These are phyloP conservation scores for Anas flavirostris DNA, from an alignment of 2,797 vertebrate species.

Conservation along the genomic window DNA sequence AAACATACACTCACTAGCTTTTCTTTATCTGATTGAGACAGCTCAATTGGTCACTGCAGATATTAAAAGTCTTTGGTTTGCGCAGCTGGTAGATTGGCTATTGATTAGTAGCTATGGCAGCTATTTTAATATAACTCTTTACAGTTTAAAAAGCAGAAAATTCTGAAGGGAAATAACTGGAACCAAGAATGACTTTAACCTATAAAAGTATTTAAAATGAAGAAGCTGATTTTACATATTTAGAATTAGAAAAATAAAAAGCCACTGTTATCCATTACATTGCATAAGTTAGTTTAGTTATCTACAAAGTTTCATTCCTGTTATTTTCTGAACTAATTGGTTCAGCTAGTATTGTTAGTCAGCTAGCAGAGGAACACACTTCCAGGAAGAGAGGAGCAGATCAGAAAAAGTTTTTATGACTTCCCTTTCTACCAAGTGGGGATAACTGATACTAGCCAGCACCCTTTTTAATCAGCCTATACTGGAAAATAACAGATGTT, in stretches of 20 bases:
- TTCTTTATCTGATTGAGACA: background rate
- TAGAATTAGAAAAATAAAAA: background rate
- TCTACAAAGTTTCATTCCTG: background rate
- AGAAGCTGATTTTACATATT: background rate
- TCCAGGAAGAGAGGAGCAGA: background rate
- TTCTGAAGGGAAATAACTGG: background rate
- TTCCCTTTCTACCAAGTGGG: background rate
- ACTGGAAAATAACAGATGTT: background rate
- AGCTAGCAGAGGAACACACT: background rate
- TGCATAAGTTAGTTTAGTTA: background rate
- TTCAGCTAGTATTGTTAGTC: background rate
- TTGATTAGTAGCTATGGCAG: background rate
- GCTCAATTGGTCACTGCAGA: background rate
- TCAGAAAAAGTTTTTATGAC: background rate
- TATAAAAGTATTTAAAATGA: background rate
- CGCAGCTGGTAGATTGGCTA: background rate
- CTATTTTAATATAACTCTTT: background rate
- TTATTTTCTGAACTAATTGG: background rate
- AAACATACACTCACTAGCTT: background rate
- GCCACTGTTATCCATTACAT: background rate
- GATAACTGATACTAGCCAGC: background rate
- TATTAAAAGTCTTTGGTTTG: background rate
- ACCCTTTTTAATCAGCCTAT: background rate
- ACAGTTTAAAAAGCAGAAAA: background rate
- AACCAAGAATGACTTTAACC: background rate